Conservation (phyloP, 2,113 vertebrate genomes). For the Pelodiscus sinensis region DNA sequence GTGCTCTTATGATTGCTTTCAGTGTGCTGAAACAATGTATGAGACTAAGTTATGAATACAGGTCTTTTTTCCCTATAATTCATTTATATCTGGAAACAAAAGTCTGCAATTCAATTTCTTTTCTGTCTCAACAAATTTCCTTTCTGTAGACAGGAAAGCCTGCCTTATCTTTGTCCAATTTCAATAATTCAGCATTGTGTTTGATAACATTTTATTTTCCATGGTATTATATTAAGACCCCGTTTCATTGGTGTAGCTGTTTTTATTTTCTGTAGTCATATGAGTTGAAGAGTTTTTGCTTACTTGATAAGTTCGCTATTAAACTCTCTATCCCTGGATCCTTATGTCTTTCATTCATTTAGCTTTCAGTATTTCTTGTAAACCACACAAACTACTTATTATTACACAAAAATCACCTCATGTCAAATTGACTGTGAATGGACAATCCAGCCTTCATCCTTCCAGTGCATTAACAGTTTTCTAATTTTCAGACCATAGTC, state of each 20-base stretch:
- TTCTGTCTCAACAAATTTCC: slow-evolving; percentile 40
- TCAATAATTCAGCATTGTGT: slow-evolving; percentile 51
- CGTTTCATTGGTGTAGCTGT: slow-evolving; percentile 9
- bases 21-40: slow-evolving; percentile 50
- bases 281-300: slow-evolving; percentile 14
- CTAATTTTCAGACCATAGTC: not conserved
- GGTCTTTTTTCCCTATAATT: slow-evolving; percentile 42
- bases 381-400: not conserved
- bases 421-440: not conserved
- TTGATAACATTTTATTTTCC: slow-evolving; percentile 38
- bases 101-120: slow-evolving; percentile 63
- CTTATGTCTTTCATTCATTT: not conserved
- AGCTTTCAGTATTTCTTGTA: not conserved
- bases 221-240: slow-evolving; percentile 25
- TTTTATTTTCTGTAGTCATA: slow-evolving; percentile 11
- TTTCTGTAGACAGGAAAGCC: slow-evolving; percentile 22
- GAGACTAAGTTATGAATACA: slow-evolving; percentile 35
- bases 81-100: slow-evolving; percentile 71
- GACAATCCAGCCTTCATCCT: not conserved
- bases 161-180: slow-evolving; percentile 40
- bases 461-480: not conserved
- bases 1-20: slow-evolving; percentile 43
- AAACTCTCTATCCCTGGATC: not conserved
- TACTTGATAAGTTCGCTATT: slow-evolving; percentile 22
- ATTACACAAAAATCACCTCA: not conserved